phyloP scores from a whole-genome alignment of 2,888 invertebrate species.

The Ochlodes sylvanus region DNA sequence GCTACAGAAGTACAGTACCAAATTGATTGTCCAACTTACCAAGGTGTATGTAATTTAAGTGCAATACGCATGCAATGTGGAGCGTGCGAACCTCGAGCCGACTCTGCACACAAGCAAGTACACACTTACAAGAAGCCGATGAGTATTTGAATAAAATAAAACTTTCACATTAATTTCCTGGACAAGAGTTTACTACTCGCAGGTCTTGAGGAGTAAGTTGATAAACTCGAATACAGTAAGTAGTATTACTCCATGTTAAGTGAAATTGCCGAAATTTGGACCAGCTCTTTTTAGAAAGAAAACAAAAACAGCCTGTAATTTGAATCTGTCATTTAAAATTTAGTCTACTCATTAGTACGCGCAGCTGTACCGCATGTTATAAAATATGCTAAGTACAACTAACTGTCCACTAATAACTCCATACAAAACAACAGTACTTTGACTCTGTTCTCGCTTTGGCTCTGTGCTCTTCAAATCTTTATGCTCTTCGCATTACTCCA shows the following conservation, averaged over 20 bases:
- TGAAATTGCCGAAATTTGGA: not conserved
- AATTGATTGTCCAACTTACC: not conserved
- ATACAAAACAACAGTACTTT: not conserved
- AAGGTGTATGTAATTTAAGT: conserved; percentile 11
- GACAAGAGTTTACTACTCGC: no score
- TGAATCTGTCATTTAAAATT: no score
- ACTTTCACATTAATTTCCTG: not conserved
- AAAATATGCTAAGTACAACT: no score
- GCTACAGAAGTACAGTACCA: no score
- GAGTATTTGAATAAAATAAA: not conserved
- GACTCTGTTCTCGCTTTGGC: not conserved
- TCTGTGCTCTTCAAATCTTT: not conserved
- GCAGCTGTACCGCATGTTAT: not conserved
- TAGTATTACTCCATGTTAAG: no score
- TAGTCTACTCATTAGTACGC: no score
- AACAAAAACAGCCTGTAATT: not conserved
- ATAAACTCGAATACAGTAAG: no score
- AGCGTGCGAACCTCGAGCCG: conserved; percentile 61
- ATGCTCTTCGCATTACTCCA: conserved; percentile 14
- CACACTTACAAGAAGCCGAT: not conserved
- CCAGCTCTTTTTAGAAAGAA: not conserved
- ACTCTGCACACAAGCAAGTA: conserved; percentile 15
- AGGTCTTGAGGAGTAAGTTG: no score
- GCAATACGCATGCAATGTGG: conserved; percentile 55
- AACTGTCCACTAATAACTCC: not conserved